Evolutionary conservation across 2,888 invertebrate genomes (phyloP), one percentile per base, ranked within the genome.

Genomic region (Meandrusa payeni): DNA sequence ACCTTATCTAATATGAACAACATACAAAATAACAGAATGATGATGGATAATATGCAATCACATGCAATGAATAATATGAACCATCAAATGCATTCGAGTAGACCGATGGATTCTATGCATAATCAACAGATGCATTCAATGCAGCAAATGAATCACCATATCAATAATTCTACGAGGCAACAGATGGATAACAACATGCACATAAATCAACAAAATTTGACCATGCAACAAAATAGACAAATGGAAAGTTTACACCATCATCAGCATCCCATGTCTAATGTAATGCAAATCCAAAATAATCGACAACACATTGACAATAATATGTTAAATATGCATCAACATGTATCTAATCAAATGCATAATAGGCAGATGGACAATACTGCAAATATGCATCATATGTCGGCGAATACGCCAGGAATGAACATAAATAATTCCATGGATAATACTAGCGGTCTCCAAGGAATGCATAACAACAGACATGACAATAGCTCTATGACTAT

Each of bases 311-410:
- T 80, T 10, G 86, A 86, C 10, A 77, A 64, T 46, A 81, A 78
- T 45, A 57, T 83, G 51, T 76, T 86, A 74, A 64, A 69, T 29
- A 79, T 87, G 71, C 87, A 88, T 54, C 81, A 79, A 52, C 85
- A 86, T 61, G 65, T 76, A 19, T 67, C 80, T 1, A 81, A 79
- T 52, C 83, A 85, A 69, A 79, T 86, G 67, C 88, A 88, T 52
- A 81, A 76, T 48, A 70, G 85, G 48, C 83, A 80, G 51, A 67
- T 85, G 50, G 87, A 85, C 41, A 83, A 72, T 50, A 73, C 56
- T 44, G 77, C 85, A 69, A 82, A 85, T 48, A 80, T 86, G 76
- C 87, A 86, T 61, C 87, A 87, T 55, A 79, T 86, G 73, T 53
- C 78, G 5, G 73, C 69, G 44, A 82, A 69, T 58, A 55, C 66